Evolutionary conservation across 30 jellyfish, hydroid and myxozoan species (phyloP), one percentile per base, ranked within the genome.

Genomic region (Haliclystus octoradiatus): DNA sequence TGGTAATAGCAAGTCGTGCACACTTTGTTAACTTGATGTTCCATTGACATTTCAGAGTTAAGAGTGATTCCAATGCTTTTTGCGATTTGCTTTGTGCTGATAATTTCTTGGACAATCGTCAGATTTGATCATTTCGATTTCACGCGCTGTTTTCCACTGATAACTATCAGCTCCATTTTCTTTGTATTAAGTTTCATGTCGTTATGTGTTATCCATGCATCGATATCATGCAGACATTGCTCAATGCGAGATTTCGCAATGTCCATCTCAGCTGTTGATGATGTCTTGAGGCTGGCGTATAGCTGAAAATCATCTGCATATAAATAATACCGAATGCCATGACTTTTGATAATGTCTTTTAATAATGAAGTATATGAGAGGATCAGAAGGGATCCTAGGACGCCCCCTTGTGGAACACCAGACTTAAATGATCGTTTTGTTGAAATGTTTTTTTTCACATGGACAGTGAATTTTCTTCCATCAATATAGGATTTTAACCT

Each of bases 1-100:
- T 57, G 69, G 31, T 57, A 57, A 57, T 15, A 57, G 13, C 26
- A 12, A 57, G 69, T 5, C 23, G 12, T 57, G 69, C 69, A 57
- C 13, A 26, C 23, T 12, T 23, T 57, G 26, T 12, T n/a, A 9
- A 57, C 26, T 12, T 57, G 69, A 5, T 57, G 26, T 26, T 57
- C 69, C 69, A 57, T n/a, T 5, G 69, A 15, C 5, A 57, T 15
- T 4, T 57, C 23, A 5, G 32, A 15, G 26, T 57, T 26, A 12
- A 57, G 5, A 9, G 23, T 9, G 5, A 23, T 26, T 9, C 69
- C 69, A 23, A 57, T 12, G 69, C 23, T 57, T 12, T 26, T 12
- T 23, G 69, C 69, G 5, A 5, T 9, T 40, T 40, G 14, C 19
- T 40, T 40, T 19, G 14, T 9, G 57, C 14, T 40, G 14, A 40